A percentile compares a stretch with the other conserved stretches of the same genome.
Evolutionary conservation across 2,888 invertebrate genomes (phyloP).

Genomic region (Trissonchulus latispiculum): DNA sequence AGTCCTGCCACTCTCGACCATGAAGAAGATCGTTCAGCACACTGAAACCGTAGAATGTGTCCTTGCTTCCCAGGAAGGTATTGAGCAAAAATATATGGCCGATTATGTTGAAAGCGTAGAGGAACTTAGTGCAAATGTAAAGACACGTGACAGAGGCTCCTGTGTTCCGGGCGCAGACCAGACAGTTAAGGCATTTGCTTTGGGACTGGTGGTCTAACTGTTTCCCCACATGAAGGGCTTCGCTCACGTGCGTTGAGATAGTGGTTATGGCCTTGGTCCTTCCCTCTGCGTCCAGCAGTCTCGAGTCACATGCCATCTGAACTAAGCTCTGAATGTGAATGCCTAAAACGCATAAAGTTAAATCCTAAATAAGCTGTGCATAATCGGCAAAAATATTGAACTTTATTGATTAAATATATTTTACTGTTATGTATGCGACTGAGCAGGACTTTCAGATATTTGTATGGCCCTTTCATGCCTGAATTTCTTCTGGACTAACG

Average conservation of each 20-base stretch:
- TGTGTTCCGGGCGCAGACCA: slow-evolving; percentile 41
- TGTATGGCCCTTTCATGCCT: too few species aligned
- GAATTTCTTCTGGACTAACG: too few species aligned
- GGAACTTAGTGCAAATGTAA: slow-evolving; percentile 36
- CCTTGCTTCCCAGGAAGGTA: slow-evolving; percentile 40
- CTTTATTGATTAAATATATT: too few species aligned
- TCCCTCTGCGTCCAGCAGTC: slow-evolving; percentile 40
- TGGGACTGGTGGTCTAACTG: slow-evolving; percentile 26
- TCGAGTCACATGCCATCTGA: slow-evolving; percentile 43
- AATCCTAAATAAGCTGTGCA: too few species aligned
- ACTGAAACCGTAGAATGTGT: slow-evolving; percentile 41
- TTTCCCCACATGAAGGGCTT: slow-evolving; percentile 42
- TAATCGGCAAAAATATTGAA: too few species aligned
- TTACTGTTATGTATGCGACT: too few species aligned
- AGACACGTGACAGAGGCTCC: slow-evolving; percentile 42
- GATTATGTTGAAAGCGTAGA: slow-evolving; percentile 42
- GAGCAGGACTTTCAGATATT: too few species aligned
- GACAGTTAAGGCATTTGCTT: slow-evolving; percentile 37
- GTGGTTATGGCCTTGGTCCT: slow-evolving; percentile 39
- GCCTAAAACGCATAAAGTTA: slow-evolving; percentile 36
- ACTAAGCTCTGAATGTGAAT: slow-evolving; percentile 44
- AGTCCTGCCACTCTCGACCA: slow-evolving; percentile 43
- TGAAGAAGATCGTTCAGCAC: slow-evolving; percentile 42
- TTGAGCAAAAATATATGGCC: slow-evolving; percentile 42
- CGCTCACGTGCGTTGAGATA: slow-evolving; percentile 42